Evolutionary conservation across 2,888 invertebrate species (phyloP), one percentile per base, ranked within the genome.

Genomic region (Zhengitettix transpicula): DNA sequence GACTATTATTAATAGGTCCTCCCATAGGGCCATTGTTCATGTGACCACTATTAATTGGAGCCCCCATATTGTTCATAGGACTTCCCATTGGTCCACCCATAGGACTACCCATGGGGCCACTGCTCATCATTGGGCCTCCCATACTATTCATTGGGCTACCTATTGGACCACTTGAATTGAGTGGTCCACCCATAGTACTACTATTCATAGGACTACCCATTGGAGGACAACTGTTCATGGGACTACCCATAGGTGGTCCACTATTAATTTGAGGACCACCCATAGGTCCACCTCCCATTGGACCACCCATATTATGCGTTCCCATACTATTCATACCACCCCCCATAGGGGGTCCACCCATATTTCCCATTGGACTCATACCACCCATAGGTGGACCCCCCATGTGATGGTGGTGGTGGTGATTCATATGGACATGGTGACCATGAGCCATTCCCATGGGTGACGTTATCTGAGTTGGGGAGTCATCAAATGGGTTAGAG

Each of bases 401-500:
- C 77, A 81, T 80, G 66, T 80, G 76, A 66, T 81, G 81, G 70
- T 80, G 80, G 64, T 71, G 73, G 3, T 72, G 70, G 66, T 73
- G 63, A 41, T 59, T 63, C 64, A 65, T 60, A 60, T 62, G 73
- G 71, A 75, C 73, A 61, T 74, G 74, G 60, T 65, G 65, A 52
- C 57, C 61, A 56, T 66, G 63, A 51, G 60, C 57, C 61, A 63
- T 59, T 28, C 54, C 54, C 59, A 64, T 62, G 78, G 81, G 80
- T n/a, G 80, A 80, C 52, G 65, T 59, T 58, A 65, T 54, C 56
- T 64, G 65, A 10, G 72, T 69, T 56, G 89, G 89, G 58, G 89
- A 88, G 72, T 95, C 94, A 75, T 95, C 94, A 73, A 95, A 95
- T 51, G 94, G 94, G 75, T 95, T 95, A 64, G 91, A 92, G 61